phyloP scores from a whole-genome alignment of 2,797 vertebrate genomes.

The Uromys caudimaculatus region DNA sequence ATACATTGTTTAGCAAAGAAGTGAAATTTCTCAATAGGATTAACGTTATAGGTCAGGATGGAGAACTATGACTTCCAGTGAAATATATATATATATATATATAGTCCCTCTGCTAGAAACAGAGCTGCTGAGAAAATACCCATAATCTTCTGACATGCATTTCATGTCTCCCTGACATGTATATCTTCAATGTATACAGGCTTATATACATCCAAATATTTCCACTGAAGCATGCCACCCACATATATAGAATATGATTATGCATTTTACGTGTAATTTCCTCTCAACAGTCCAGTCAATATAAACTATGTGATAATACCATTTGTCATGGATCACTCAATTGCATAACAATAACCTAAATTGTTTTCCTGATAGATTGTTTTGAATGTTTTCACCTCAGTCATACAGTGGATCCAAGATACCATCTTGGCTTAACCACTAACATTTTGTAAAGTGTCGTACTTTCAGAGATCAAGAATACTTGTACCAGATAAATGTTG shows the following conservation, averaged over 20 bases:
- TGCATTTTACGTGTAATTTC: constrained; percentile 58
- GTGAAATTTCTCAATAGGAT: constrained; percentile 62
- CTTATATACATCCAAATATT: constrained; percentile 71
- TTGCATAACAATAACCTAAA: background rate
- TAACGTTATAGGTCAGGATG: constrained; percentile 47
- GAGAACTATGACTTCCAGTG: constrained; percentile 41
- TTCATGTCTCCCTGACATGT: constrained; percentile 78
- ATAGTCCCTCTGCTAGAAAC: background rate
- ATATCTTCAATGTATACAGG: constrained; percentile 77
- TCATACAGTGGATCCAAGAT: background rate
- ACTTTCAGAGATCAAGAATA: constrained; percentile 33
- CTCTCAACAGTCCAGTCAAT: background rate
- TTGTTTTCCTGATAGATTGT: background rate
- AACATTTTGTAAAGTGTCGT: constrained; percentile 4
- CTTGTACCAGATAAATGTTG: background rate
- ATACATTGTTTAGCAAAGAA: constrained; percentile 59
- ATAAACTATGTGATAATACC: constrained; percentile 35
- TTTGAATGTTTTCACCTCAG: constrained; percentile 31
- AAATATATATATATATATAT: constrained; percentile 66
- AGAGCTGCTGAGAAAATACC: constrained; percentile 64
- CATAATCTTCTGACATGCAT: constrained; percentile 70
- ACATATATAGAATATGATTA: constrained; percentile 43
- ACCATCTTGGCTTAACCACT: background rate
- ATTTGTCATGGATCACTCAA: background rate
- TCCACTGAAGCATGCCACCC: constrained; percentile 69